Conservation (phyloP, 2,797 vertebrate genomes). For the Macroramphosus scolopax region DNA sequence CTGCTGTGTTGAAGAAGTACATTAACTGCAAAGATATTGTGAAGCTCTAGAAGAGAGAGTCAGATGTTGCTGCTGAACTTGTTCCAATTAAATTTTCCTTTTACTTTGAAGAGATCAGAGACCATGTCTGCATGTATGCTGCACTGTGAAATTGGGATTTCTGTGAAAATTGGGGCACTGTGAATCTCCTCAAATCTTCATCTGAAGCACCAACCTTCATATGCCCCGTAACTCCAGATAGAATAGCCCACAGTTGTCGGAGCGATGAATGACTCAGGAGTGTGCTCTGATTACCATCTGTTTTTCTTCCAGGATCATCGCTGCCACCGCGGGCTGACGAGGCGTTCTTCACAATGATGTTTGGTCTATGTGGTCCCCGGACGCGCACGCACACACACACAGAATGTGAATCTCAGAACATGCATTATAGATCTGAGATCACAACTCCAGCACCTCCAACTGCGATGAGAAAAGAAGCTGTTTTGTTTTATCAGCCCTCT, state of each 20-base stretch:
- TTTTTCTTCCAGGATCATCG: slow-evolving; percentile 59
- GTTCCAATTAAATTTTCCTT: slow-evolving; percentile 38
- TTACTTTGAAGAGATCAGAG: slow-evolving; percentile 64
- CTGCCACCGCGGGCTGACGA: slow-evolving; percentile 46
- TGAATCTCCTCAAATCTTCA: slow-evolving; percentile 54
- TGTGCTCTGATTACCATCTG: slow-evolving; percentile 65
- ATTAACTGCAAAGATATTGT: slow-evolving; percentile 15
- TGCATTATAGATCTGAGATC: slow-evolving; percentile 68
- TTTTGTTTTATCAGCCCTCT: slow-evolving; percentile 67
- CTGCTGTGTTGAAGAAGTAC: slow-evolving; percentile 36
- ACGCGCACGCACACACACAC: slow-evolving; percentile 21
- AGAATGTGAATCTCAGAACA: slow-evolving; percentile 49
- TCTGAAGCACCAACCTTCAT: slow-evolving; percentile 54
- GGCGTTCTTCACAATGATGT: slow-evolving; percentile 52
- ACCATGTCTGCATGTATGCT: slow-evolving; percentile 29
- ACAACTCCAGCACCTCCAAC: slow-evolving; percentile 52
- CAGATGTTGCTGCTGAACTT: slow-evolving; percentile 35
- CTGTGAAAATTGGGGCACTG: slow-evolving; percentile 42
- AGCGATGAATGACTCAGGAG: slow-evolving; percentile 54
- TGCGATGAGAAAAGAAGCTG: slow-evolving; percentile 55
- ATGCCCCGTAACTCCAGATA: slow-evolving; percentile 55
- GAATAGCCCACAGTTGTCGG: slow-evolving; percentile 50
- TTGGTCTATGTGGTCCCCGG: slow-evolving; percentile 35
- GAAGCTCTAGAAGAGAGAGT: slow-evolving; percentile 30
- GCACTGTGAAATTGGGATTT: slow-evolving; percentile 58